phyloP scores from a whole-genome alignment of 2,113 vertebrate genomes.

The Apteryx mantelli region DNA sequence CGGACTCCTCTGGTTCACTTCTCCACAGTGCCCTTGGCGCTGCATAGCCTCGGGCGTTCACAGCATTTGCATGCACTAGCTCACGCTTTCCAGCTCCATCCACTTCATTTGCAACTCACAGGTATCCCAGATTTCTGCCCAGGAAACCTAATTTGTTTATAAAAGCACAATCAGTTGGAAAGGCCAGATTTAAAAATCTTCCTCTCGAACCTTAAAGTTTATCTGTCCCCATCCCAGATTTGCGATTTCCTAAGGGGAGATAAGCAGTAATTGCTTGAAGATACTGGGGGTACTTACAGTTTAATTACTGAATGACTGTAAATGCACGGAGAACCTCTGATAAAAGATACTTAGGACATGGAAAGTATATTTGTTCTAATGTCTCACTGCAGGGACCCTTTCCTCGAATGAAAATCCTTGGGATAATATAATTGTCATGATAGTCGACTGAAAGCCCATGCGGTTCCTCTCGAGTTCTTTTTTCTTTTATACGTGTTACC shows the following conservation, averaged over 20 bases:
- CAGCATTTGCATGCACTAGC: not conserved
- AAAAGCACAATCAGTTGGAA: not conserved
- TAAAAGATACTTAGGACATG: not conserved
- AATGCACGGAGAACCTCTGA: not conserved
- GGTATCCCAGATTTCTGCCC: not conserved
- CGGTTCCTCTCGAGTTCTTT: not conserved
- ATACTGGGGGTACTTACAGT: not conserved
- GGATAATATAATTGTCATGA: not conserved
- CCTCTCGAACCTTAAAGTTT: not conserved
- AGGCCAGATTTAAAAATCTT: not conserved
- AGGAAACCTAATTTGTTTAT: not conserved
- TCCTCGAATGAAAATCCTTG: not conserved
- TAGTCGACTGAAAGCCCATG: not conserved
- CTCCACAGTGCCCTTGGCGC: not conserved
- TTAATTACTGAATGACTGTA: slow-evolving; percentile 4
- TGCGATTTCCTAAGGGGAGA: not conserved
- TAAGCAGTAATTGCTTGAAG: slow-evolving; percentile 30
- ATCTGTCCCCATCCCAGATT: not conserved
- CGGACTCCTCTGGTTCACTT: not conserved
- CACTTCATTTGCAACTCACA: not conserved
- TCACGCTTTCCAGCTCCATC: not conserved
- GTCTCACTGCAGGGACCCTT: not conserved
- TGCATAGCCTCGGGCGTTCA: fast-evolving
- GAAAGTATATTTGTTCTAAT: not conserved
- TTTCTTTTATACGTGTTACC: not conserved